Percentiles rank a stretch among this genome's conserved stretches.
phyloP scores from a whole-genome alignment of 2,888 invertebrate species.

The Stenoptilia bipunctidactyla region DNA sequence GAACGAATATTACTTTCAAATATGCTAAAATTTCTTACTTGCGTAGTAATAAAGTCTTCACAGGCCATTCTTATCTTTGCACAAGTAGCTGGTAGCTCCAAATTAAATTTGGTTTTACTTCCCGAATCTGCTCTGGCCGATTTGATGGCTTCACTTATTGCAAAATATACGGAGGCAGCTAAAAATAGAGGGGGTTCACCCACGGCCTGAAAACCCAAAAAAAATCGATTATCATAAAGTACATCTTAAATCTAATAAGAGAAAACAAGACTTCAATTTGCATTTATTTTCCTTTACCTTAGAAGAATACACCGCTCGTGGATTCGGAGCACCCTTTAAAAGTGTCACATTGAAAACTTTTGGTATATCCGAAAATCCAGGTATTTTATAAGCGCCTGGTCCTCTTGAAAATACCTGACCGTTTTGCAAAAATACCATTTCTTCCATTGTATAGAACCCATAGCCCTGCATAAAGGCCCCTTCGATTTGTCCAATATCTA shows the following conservation, averaged over 20 bases:
- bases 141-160: conserved; percentile 88
- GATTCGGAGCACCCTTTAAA: conserved; percentile 84
- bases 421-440: conserved; percentile 80
- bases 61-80: conserved; percentile 92
- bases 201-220: conserved; percentile 76
- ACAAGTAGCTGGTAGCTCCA: conserved; percentile 89
- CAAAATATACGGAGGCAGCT: conserved; percentile 87
- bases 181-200: conserved; percentile 96
- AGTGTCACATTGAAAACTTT: conserved; percentile 86
- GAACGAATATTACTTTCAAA: no score
- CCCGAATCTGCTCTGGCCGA: conserved; percentile 81
- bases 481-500: conserved; percentile 92
- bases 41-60: conserved; percentile 81
- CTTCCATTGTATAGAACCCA: conserved; percentile 86
- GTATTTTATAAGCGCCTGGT: conserved; percentile 89
- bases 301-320: conserved; percentile 88
- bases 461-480: conserved; percentile 91
- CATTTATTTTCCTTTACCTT: conserved; percentile 76
- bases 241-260: not conserved
- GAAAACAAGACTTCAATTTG: not conserved
- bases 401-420: conserved; percentile 82
- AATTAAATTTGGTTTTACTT: conserved; percentile 64
- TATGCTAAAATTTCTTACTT: conserved; percentile 76
- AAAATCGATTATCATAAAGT: not conserved
- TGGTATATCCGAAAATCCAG: conserved; percentile 87